phyloP scores from a whole-genome alignment of 2,888 invertebrate species.

The Clepsis dumicolana region DNA sequence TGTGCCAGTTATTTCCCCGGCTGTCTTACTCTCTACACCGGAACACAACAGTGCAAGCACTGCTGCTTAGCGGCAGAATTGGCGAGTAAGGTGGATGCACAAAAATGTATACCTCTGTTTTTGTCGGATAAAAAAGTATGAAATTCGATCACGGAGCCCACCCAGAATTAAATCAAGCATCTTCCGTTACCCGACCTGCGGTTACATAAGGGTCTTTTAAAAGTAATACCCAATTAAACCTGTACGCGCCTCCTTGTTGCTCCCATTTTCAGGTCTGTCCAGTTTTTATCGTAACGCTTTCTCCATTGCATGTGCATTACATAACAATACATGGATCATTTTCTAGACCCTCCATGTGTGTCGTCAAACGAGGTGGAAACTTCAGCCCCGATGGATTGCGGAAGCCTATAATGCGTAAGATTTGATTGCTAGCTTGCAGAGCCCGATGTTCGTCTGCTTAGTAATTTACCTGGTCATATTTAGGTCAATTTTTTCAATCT shows the following conservation, averaged over 20 bases:
- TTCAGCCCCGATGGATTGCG: neutral
- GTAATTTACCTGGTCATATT: too few species aligned
- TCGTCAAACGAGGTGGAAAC: conserved; percentile 34
- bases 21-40: too few species aligned
- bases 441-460: neutral
- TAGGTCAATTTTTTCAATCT: too few species aligned
- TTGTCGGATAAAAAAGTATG: neutral
- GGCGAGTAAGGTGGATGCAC: too few species aligned
- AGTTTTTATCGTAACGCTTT: conserved; percentile 41
- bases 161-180: neutral
- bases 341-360: conserved; percentile 35
- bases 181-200: neutral
- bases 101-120: too few species aligned
- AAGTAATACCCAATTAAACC: conserved; percentile 25
- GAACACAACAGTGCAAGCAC: too few species aligned
- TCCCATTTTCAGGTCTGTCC: conserved; percentile 39
- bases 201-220: conserved; percentile 28
- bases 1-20: too few species aligned
- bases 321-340: conserved; percentile 38
- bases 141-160: neutral
- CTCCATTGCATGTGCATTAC: conserved; percentile 35
- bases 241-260: conserved; percentile 31
- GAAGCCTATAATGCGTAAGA: conserved; percentile 18
- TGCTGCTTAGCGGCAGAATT: too few species aligned
- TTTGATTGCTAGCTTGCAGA: neutral